Evolutionary conservation across 2,888 invertebrate genomes (phyloP).

Genomic region (Perizoma flavofasciatum): DNA sequence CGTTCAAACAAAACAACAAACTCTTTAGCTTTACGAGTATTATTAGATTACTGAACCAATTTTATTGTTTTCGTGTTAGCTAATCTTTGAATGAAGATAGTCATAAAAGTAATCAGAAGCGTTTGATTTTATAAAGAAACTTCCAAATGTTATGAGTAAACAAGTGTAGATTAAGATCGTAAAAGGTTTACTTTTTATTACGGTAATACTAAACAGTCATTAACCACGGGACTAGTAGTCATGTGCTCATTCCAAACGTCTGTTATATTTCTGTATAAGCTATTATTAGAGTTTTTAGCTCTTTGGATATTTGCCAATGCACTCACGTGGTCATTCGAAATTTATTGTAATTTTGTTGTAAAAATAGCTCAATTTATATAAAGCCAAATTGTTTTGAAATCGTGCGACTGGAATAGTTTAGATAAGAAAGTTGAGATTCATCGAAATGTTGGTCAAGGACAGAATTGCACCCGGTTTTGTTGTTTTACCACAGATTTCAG

Average conservation of each 20-base stretch:
- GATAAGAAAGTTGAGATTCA: constrained; percentile 10
- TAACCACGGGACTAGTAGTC: constrained; percentile 60
- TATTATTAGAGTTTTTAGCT: constrained; percentile 80
- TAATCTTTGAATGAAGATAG: too few relatives aligned
- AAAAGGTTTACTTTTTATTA: constrained; percentile 17
- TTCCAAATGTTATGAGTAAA: background rate
- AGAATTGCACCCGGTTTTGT: constrained; percentile 12
- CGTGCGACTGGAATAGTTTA: background rate
- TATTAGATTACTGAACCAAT: too few relatives aligned
- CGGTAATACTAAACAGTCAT: constrained; percentile 33
- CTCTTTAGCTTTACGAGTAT: too few relatives aligned
- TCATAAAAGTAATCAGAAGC: too few relatives aligned
- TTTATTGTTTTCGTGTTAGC: too few relatives aligned
- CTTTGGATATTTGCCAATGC: constrained; percentile 72
- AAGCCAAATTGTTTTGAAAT: constrained; percentile 15
- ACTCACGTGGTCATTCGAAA: constrained; percentile 64
- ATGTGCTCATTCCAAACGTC: constrained; percentile 73
- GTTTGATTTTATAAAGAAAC: too few relatives aligned
- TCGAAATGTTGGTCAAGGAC: constrained; percentile 17
- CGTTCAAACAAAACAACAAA: too few relatives aligned
- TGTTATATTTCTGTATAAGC: constrained; percentile 72
- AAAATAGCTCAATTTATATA: constrained; percentile 8
- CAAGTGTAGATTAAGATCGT: constrained; percentile 12
- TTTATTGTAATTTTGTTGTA: constrained; percentile 47
- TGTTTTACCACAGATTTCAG: background rate